Evolutionary conservation across 2,113 vertebrate genomes (phyloP), one percentile per base, ranked within the genome.

Genomic region (Phalacrocorax pelagicus): DNA sequence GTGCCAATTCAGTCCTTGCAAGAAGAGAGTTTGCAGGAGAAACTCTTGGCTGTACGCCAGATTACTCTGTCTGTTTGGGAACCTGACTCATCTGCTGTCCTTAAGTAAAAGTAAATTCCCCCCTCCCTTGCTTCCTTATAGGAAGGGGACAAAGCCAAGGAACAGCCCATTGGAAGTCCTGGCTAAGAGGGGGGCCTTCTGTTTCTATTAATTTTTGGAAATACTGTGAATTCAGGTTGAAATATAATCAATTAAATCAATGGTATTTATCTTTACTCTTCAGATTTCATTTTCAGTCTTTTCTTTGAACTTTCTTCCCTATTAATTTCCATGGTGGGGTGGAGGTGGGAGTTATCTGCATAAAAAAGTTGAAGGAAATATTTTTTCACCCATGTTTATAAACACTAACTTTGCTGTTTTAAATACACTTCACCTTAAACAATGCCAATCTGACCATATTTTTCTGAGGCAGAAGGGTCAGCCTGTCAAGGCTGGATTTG

Each of bases 381-480:
- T 75, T 51, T 87, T 91, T 51, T 52, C 18, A n/a, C 11, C 1
- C 5, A 2, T n/a, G 4, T 65, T 59, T 65, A 52, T 47, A 14
- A 44, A 63, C 36, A 84, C 3, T 18, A 44, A 32, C 1, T 54
- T 90, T 34, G 11, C 4, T 84, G 18, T 14, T 96, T 82, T 57
- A 79, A 91, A 73, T 62, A 52, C 16, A 69, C 9, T 65, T 66
- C 47, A 8, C 29, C 16, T 30, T 47, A 67, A 71, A 74, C 8
- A 78, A 30, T 36, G 7, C 36, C 23, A 59, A 81, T 81, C 62
- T 84, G 51, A 36, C 8, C 18, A 30, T 59, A n/a, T 40, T 67
- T 5, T 81, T 46, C 11, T 0, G 0, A 77, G 55, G 15, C 42
- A 80, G 32, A 62, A 14, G 4, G 18, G 12, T 73, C 46, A 86